phyloP scores from a whole-genome alignment of 2,113 vertebrate genomes.

The Aegithalos caudatus region DNA sequence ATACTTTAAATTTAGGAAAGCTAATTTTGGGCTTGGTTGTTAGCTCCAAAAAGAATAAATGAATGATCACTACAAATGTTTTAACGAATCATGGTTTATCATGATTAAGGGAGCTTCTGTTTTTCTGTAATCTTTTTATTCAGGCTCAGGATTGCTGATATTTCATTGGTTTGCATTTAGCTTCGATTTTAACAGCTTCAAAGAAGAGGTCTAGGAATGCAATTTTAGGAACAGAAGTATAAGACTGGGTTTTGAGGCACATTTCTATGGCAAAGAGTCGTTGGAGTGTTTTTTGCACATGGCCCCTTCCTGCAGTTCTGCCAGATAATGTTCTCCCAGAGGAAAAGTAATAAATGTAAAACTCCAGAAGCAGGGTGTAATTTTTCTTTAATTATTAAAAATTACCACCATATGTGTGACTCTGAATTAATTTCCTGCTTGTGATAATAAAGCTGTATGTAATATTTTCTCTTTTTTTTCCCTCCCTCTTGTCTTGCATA shows the following conservation, averaged over 20 bases:
- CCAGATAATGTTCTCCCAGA: background rate
- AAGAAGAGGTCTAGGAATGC: background rate
- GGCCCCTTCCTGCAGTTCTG: background rate
- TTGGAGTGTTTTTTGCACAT: background rate
- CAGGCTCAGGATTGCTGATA: background rate
- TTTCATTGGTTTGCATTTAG: background rate
- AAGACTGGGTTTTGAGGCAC: background rate
- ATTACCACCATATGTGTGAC: background rate
- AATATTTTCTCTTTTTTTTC: background rate
- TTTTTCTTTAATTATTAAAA: slow-evolving; percentile 16
- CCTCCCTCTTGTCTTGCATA: background rate
- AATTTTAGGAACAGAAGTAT: background rate
- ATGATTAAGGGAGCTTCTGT: background rate
- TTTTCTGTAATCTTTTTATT: background rate
- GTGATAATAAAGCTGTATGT: background rate
- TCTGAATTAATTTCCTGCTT: background rate
- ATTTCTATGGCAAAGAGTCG: background rate
- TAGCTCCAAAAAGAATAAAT: background rate
- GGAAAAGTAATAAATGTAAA: background rate
- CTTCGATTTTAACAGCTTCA: background rate
- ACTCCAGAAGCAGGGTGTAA: background rate
- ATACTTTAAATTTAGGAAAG: background rate
- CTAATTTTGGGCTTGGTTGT: background rate
- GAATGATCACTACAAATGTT: background rate
- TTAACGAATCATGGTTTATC: background rate